Evolutionary conservation across 2,888 invertebrate genomes (phyloP).

Genomic region (Polyommatus iphigenia): DNA sequence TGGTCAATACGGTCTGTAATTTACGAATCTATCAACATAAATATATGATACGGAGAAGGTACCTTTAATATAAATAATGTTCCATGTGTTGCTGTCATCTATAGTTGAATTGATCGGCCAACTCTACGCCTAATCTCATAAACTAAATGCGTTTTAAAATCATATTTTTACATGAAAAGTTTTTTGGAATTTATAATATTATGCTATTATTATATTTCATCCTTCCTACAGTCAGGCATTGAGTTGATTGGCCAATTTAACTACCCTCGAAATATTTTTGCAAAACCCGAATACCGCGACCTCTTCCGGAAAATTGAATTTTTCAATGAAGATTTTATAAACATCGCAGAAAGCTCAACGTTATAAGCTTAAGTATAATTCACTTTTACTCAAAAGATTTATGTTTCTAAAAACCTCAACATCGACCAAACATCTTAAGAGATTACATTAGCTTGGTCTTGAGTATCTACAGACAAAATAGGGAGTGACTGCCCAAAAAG

Average conservation of each 20-base stretch:
- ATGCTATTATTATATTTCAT: too few relatives aligned
- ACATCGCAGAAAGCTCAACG: neutral
- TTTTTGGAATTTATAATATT: too few relatives aligned
- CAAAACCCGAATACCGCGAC: neutral
- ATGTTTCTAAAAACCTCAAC: neutral
- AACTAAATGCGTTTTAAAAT: too few relatives aligned
- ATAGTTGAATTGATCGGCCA: too few relatives aligned
- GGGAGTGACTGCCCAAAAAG: neutral
- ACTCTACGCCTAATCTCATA: too few relatives aligned
- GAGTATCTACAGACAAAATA: neutral
- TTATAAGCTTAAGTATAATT: constrained; percentile 12
- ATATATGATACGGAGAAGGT: neutral
- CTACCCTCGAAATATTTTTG: neutral
- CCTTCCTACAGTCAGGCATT: too few relatives aligned
- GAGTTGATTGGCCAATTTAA: neutral
- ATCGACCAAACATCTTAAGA: constrained; percentile 15
- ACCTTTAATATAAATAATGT: neutral
- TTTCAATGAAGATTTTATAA: neutral
- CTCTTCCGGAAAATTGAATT: neutral
- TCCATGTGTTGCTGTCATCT: neutral
- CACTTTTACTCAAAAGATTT: neutral
- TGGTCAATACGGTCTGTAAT: neutral
- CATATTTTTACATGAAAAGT: too few relatives aligned
- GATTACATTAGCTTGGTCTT: neutral
- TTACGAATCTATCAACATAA: neutral